phyloP scores from a whole-genome alignment of 2,113 vertebrate species.

The Micromys minutus region DNA sequence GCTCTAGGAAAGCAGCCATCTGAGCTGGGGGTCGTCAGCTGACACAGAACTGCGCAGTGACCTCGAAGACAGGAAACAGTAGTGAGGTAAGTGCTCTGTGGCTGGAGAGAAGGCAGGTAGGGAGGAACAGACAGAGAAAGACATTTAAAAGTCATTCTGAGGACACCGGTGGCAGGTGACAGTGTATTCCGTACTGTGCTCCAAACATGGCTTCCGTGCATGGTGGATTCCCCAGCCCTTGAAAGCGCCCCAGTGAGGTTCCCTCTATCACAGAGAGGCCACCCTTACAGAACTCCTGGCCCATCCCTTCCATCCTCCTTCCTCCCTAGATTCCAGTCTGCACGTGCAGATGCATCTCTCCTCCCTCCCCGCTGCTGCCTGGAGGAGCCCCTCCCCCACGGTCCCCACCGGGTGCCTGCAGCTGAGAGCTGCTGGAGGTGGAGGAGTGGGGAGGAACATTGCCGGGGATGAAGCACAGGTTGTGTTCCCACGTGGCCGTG shows the following conservation, averaged over 20 bases:
- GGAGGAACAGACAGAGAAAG: neutral
- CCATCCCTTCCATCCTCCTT: neutral
- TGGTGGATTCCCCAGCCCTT: neutral
- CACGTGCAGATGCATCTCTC: accelerated
- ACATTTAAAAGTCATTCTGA: neutral
- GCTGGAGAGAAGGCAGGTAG: neutral
- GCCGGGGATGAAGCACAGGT: neutral
- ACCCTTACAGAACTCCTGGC: neutral
- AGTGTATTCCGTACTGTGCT: neutral
- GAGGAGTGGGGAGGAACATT: neutral
- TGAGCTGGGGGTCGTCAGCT: neutral
- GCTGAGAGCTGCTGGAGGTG: neutral
- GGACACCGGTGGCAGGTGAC: neutral
- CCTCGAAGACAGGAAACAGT: neutral
- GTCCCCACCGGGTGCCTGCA: neutral
- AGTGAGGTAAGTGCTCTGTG: neutral
- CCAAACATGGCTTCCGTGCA: too few species aligned
- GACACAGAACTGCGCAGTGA: neutral
- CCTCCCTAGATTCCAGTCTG: too few species aligned
- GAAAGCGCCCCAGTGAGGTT: neutral
- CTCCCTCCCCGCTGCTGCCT: neutral
- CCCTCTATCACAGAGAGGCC: neutral
- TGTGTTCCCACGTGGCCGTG: neutral
- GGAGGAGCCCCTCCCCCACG: neutral
- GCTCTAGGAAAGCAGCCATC: neutral